Evolutionary conservation across 2,113 vertebrate species (phyloP), one percentile per base, ranked within the genome.

Genomic region (Budorcas taxicolor): DNA sequence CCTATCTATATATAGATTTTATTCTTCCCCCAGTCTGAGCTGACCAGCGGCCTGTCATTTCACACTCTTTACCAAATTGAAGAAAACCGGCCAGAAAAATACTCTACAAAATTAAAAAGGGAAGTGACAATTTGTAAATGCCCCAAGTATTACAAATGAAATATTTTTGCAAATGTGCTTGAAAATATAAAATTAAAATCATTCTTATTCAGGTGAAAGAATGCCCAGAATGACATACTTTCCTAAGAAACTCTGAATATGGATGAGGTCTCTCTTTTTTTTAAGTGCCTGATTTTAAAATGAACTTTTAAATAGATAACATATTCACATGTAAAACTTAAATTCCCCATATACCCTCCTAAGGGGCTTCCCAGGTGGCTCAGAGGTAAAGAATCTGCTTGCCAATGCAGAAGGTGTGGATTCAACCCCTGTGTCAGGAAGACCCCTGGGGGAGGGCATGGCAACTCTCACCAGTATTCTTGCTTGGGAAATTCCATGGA

Each of bases 131-230:
- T 86, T 85, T 91, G 45, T 86, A 95, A 81, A 83, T 67, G 16
- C 43, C n/a, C 11, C 11, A 76, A 45, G 17, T 67, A 71, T 76
- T 52, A 52, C 14, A 60, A 92, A 31, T 62, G 13, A 90, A 93
- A 67, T 89, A 85, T 88, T 97, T 95, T 93, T 67, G 16, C 47
- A 96, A 92, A 85, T 76, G 21, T 36, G 67, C 27, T 62, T 64
- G 55, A 91, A 88, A 78, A 93, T 50, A 57, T 88, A 86, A 87
- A 76, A 81, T 52, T 67, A 71, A 94, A 78, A 96, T 58, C 47
- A 95, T 43, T 85, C 36, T 95, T 74, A 80, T 85, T 90, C 29
- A 64, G 27, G 19, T 87, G 74, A 94, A 93, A 95, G 58, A 93
- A 96, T 91, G 45, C 36, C 43, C n/a, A 83, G 84, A 89, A 86